Percentiles rank a stretch among this genome's conserved stretches.
phyloP scores from a whole-genome alignment of 2,113 vertebrate species.

The Cynoglossus semilaevis region DNA sequence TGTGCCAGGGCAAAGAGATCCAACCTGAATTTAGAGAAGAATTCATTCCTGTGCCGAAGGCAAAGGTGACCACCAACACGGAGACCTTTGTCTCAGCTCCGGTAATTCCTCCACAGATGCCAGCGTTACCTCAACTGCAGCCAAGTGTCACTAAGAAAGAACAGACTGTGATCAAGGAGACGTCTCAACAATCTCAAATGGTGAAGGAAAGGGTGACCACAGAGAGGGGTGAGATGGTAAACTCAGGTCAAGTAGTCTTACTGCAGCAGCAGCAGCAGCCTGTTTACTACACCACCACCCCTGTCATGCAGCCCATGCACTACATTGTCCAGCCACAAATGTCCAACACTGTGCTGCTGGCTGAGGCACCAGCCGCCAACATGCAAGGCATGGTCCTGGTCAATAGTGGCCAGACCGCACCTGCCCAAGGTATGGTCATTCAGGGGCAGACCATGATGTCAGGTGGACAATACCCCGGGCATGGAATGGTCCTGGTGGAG shows the following conservation, averaged over 20 bases:
- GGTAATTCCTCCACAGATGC: neutral
- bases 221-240: constrained; percentile 17
- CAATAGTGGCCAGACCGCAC: constrained; percentile 15
- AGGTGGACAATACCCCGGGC: constrained; percentile 15
- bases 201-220: constrained; percentile 11
- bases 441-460: constrained; percentile 43
- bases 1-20: constrained; percentile 80
- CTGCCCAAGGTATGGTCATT: constrained; percentile 28
- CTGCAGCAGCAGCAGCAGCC: constrained; percentile 65
- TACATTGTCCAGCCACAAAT: constrained; percentile 64
- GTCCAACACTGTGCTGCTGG: constrained; percentile 55
- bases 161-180: constrained; percentile 34
- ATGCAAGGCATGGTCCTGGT: constrained; percentile 62
- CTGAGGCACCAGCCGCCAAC: constrained; percentile 46
- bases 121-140: constrained; percentile 5
- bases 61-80: constrained; percentile 25
- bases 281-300: constrained; percentile 59
- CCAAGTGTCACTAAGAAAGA: constrained; percentile 1
- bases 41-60: constrained; percentile 23
- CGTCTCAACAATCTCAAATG: constrained; percentile 17
- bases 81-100: constrained; percentile 20
- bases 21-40: constrained; percentile 18
- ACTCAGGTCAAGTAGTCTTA: constrained; percentile 58
- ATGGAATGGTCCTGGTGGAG: constrained; percentile 36
- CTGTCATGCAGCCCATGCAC: constrained; percentile 59